Evolutionary conservation across 2,113 vertebrate species (phyloP), one percentile per base, ranked within the genome.

Genomic region (Leptosomus discolor): DNA sequence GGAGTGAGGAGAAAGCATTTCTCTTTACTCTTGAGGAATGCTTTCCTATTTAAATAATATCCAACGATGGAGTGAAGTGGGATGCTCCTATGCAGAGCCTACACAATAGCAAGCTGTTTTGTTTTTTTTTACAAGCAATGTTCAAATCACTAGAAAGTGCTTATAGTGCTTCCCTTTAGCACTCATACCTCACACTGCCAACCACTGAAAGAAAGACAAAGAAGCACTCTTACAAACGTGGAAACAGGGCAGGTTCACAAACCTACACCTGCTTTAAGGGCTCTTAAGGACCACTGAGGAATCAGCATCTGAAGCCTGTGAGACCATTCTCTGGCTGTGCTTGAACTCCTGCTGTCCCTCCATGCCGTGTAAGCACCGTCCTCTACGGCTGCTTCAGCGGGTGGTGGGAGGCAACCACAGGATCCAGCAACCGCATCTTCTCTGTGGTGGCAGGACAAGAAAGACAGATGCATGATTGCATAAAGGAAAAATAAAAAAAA

Each of bases 21-120:
- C 78, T 94, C 81, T 93, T 94, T 90, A 81, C 53, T 96, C 76
- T 70, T 80, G 87, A 96, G 94, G 76, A 97, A 94, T 75, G 48
- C 57, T 69, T 80, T 96, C 95, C 85, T 93, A 94, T 94, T 97
- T 97, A 97, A 95, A 96, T 94, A 74, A 58, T 51, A 90, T 61
- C 45, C 37, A 92, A 6, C 26, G 77, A 86, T 60, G 94, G 89
- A 96, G 56, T 77, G 89, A 97, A 97, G 78, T 75, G 60, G 61
- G 90, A 91, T 90, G 88, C 93, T 97, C 58, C 94, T 76, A 30
- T 80, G 51, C 54, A 71, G 41, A 85, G 27, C 71, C 87, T 87
- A 93, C 90, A 89, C 61, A 85, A 54, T 12, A 82, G 27, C 48
- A 89, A 67, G 50, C n/a, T 77, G 17, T 1, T 39, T 29, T 21